Conservation (phyloP, 2,113 vertebrate genomes). For the Thunnus thynnus region DNA sequence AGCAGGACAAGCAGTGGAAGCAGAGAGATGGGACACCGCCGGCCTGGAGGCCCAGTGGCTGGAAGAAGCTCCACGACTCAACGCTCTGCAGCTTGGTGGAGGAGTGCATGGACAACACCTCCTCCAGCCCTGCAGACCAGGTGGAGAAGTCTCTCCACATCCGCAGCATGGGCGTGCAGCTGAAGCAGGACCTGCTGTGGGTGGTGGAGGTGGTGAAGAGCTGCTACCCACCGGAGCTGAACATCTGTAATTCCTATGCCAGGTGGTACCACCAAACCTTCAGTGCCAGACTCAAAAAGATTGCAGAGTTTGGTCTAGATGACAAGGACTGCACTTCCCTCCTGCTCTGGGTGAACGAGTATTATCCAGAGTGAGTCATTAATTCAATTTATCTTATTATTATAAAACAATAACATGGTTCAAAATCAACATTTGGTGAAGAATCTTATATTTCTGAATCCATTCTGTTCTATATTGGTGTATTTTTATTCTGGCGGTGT, state of each 20-base stretch:
- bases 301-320: slow-evolving; percentile 84
- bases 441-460: too few species aligned
- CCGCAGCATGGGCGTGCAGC: slow-evolving; percentile 83
- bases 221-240: slow-evolving; percentile 87
- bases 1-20: slow-evolving; percentile 82
- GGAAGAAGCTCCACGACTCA: slow-evolving; percentile 82
- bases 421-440: too few species aligned
- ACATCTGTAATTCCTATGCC: slow-evolving; percentile 88
- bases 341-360: slow-evolving; percentile 88
- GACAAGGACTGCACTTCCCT: slow-evolving; percentile 85
- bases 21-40: slow-evolving; percentile 18
- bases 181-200: slow-evolving; percentile 87
- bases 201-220: slow-evolving; percentile 82
- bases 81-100: slow-evolving; percentile 77
- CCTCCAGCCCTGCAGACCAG: neutral
- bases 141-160: slow-evolving; percentile 75
- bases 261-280: slow-evolving; percentile 86
- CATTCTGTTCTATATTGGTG: too few species aligned
- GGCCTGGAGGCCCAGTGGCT: slow-evolving; percentile 81
- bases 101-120: slow-evolving; percentile 79
- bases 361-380: slow-evolving; percentile 83
- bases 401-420: too few species aligned
- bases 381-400: too few species aligned
- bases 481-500: too few species aligned
- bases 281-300: slow-evolving; percentile 73